Conservation (phyloP, 2,797 vertebrate genomes). For the Paratrypauchen microcephalus region DNA sequence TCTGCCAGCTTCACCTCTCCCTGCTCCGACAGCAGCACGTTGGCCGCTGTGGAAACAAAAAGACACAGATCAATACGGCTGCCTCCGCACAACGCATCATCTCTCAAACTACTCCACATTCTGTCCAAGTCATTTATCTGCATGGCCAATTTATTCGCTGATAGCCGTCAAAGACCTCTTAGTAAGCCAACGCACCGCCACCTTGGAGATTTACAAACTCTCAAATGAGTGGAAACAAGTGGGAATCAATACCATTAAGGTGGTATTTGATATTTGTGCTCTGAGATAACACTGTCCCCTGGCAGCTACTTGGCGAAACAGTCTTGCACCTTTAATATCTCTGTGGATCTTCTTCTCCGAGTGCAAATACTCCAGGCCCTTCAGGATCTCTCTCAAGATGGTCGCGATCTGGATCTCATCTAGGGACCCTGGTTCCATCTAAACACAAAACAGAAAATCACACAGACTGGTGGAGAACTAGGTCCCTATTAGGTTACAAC, state of each 20-base stretch:
- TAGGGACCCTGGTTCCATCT: slow-evolving; percentile 94
- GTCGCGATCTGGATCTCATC: slow-evolving; percentile 98
- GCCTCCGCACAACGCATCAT: not conserved
- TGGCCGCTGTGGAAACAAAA: slow-evolving; percentile 68
- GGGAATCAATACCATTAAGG: slow-evolving; percentile 44
- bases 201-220: slow-evolving; percentile 26
- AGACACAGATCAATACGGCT: not conserved
- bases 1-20: slow-evolving; percentile 97
- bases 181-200: slow-evolving; percentile 9
- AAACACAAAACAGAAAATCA: not conserved
- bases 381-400: slow-evolving; percentile 95
- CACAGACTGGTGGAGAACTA: not conserved
- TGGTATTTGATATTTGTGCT: slow-evolving; percentile 38
- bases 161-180: slow-evolving; percentile 41
- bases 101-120: slow-evolving; percentile 3
- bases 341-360: slow-evolving; percentile 99
- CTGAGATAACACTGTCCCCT: slow-evolving; percentile 16
- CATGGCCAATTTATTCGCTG: slow-evolving; percentile 24
- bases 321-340: slow-evolving; percentile 91
- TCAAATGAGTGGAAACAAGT: slow-evolving; percentile 35
- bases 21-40: slow-evolving; percentile 95
- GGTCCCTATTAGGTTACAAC: not conserved
- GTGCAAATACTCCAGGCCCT: slow-evolving; percentile 97
- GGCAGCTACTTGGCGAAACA: slow-evolving; percentile 2
- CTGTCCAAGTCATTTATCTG: slow-evolving; percentile 19